Conservation (phyloP, 1,140 invertebrate species). For the Zaprionus lachaisei region DNA sequence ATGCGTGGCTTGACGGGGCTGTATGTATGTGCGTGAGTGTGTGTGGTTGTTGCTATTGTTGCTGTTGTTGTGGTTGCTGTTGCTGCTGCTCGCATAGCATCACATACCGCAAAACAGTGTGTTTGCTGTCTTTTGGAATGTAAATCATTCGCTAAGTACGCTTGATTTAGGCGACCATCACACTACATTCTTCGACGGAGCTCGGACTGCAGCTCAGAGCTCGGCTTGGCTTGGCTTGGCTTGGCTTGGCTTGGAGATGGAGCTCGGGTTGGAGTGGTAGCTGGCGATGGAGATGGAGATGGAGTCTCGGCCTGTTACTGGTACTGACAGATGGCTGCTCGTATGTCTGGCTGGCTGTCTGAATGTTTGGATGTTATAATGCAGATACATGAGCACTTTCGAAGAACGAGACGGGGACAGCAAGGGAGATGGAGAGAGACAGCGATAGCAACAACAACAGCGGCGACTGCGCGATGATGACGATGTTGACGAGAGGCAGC, state of each 20-base stretch:
- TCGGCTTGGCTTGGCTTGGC: background rate
- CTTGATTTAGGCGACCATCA: constrained; percentile 84
- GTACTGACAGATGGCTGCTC: constrained; percentile 66
- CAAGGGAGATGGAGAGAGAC: background rate
- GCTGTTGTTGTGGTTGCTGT: constrained; percentile 45
- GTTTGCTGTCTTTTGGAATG: constrained; percentile 84
- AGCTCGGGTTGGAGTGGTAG: background rate
- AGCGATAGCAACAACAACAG: background rate
- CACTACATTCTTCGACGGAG: constrained; percentile 77
- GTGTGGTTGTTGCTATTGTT: constrained; percentile 29
- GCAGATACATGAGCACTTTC: constrained; percentile 80
- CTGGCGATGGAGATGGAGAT: constrained; percentile 5
- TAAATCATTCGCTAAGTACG: constrained; percentile 84
- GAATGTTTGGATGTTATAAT: constrained; percentile 68
- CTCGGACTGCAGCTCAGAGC: constrained; percentile 22
- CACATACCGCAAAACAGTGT: constrained; percentile 84
- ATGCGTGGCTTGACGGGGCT: constrained; percentile 26
- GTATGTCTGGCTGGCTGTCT: constrained; percentile 48
- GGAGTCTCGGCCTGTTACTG: constrained; percentile 39
- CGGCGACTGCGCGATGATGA: constrained; percentile 41
- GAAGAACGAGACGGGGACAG: constrained; percentile 10
- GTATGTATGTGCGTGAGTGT: constrained; percentile 29
- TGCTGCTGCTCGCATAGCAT: constrained; percentile 80
- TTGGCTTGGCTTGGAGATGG: constrained; percentile 3
- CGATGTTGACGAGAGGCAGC: constrained; percentile 69